These are phyloP conservation scores for Gymnocephalus cernua DNA, from an alignment of 2,113 vertebrate genomes.

Conservation along the genomic window DNA sequence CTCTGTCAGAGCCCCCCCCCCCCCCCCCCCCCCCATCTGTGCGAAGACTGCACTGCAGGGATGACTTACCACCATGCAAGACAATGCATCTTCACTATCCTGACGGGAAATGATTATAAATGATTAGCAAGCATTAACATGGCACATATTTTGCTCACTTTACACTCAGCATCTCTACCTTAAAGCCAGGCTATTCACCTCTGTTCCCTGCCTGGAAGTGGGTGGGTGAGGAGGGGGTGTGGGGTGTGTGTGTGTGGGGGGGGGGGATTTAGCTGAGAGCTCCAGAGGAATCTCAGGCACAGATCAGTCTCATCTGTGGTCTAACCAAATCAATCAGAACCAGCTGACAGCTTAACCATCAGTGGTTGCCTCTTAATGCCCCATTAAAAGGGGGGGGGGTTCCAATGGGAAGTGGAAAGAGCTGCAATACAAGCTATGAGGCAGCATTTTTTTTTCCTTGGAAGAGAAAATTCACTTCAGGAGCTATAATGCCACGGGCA, in stretches of 20 bases:
- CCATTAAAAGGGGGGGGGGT: constrained; percentile 65
- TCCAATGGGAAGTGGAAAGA: constrained; percentile 66
- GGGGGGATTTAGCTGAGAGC: constrained; percentile 50
- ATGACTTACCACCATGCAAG: neutral
- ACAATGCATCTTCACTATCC: neutral
- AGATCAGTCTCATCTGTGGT: constrained; percentile 59
- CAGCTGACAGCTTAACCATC: constrained; percentile 73
- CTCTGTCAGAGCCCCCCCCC: constrained; percentile 43
- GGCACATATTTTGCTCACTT: neutral
- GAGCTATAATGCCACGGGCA: neutral
- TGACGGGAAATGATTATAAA: constrained; percentile 6
- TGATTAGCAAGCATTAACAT: neutral
- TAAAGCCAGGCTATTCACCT: neutral
- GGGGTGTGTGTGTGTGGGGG: too few species aligned
- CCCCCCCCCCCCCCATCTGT: constrained; percentile 55
- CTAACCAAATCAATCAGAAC: constrained; percentile 71
- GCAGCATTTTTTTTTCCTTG: constrained; percentile 49
- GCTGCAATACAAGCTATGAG: constrained; percentile 50
- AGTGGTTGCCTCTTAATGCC: constrained; percentile 69
- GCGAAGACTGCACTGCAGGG: constrained; percentile 44
- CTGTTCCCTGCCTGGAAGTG: constrained; percentile 3
- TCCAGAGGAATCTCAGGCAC: constrained; percentile 50
- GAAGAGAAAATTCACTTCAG: constrained; percentile 58
- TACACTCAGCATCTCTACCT: neutral
- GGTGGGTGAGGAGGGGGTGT: neutral